Evolutionary conservation across 37 sponge, comb jelly and placozoan species (phyloP), one percentile per base, ranked within the genome.

Genomic region (Aphrocallistes beatrix): DNA sequence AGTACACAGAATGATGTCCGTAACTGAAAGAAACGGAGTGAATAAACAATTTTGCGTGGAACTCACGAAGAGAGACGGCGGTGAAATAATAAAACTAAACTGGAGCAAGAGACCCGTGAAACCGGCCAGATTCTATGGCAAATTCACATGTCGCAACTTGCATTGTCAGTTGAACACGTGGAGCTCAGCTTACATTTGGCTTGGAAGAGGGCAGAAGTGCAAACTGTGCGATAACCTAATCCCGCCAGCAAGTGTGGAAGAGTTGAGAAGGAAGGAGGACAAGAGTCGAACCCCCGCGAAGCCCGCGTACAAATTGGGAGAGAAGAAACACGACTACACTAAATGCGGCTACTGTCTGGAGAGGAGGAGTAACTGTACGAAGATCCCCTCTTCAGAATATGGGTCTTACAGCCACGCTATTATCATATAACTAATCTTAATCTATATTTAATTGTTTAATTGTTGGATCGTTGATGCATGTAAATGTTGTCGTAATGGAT

Each of bases 71-170:
- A 60, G n/a, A 60, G 75, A 60, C n/a, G n/a, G n/a, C n/a, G 75
- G 75, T 25, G 75, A 60, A 60, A 32, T 60, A 28, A 3, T 60
- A 13, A 60, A 28, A 60, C 75, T 60, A 19, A 60, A 60, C 21
- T 60, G 75, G 75, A 60, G 75, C 75, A 60, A 60, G 75, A 60
- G n/a, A 60, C 75, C 75, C 1, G 8, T 60, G n/a, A 60, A 13
- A 60, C 75, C 75, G n/a, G 75, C 75, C 3, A 60, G 75, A 60
- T 60, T 60, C 34, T 60, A 60, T 28, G 75, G 75, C 34, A 60
- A 30, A 30, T 60, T 60, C 34, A 60, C 75, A 19, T 60, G 75
- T 60, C 75, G 28, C 6, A 60, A 60, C n/a, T 25, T 25, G 34
- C 75, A 60, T 28, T 60, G 75, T 13, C 28, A 60, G 3, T 60